Evolutionary conservation across 2,888 invertebrate genomes (phyloP).

Genomic region (Leptarthrus brevirostris): DNA sequence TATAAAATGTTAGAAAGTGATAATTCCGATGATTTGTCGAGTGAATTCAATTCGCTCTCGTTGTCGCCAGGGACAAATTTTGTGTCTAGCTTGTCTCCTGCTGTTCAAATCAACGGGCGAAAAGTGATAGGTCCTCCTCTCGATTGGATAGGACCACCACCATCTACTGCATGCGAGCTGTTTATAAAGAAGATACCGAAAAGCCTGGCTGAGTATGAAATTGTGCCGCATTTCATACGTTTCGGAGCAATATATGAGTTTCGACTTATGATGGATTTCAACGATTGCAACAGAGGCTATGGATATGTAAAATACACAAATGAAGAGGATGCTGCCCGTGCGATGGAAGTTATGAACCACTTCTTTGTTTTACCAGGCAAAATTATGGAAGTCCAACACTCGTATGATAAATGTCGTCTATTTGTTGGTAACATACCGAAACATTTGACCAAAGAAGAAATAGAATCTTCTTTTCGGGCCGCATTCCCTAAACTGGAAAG

Average conservation of each 20-base stretch:
- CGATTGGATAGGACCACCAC: conserved; percentile 59
- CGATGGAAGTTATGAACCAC: conserved; percentile 60
- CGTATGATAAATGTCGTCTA: conserved; percentile 60
- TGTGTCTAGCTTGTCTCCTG: neutral
- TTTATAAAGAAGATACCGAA: conserved; percentile 60
- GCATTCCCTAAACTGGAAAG: conserved; percentile 59
- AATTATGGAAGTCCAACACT: conserved; percentile 59
- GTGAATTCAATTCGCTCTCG: neutral
- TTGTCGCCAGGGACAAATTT: neutral
- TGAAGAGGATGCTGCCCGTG: conserved; percentile 59
- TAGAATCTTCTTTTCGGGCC: conserved; percentile 57
- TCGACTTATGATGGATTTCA: conserved; percentile 60
- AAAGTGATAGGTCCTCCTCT: conserved; percentile 8
- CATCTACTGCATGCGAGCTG: conserved; percentile 59
- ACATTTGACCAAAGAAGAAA: conserved; percentile 56
- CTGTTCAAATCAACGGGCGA: conserved; percentile 19
- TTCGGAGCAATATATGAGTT: conserved; percentile 62
- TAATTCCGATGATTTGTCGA: neutral
- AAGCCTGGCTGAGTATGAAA: conserved; percentile 56
- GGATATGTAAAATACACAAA: conserved; percentile 60
- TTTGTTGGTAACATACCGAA: conserved; percentile 61
- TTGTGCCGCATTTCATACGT: conserved; percentile 58
- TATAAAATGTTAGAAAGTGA: neutral
- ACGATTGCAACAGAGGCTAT: conserved; percentile 59
- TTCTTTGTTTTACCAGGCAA: conserved; percentile 56